Conservation (phyloP, 2,797 vertebrate genomes). For the Gadopsis marmoratus region DNA sequence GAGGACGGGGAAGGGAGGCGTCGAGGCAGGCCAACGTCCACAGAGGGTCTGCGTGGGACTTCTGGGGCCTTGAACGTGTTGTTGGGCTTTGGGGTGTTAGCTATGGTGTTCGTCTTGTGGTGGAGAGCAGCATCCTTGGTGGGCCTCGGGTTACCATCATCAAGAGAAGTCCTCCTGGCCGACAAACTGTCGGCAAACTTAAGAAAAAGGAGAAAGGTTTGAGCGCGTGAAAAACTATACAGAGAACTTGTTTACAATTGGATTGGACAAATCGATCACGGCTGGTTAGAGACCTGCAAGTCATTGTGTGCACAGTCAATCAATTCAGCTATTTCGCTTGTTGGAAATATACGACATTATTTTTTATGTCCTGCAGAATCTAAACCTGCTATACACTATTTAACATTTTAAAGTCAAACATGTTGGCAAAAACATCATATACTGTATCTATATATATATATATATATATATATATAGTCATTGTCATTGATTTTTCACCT, state of each 20-base stretch:
- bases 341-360: not conserved
- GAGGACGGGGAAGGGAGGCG: slow-evolving; percentile 9
- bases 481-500: slow-evolving; percentile 40
- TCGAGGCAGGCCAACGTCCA: slow-evolving; percentile 25
- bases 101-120: slow-evolving; percentile 72
- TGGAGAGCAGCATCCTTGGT: slow-evolving; percentile 53
- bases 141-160: slow-evolving; percentile 42
- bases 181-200: not conserved
- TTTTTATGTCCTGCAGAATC: not conserved
- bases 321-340: not conserved
- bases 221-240: not conserved
- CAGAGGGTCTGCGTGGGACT: slow-evolving; percentile 23
- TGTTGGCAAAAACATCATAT: slow-evolving; percentile 11
- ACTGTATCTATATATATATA: not conserved
- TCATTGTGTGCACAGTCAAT: not conserved
- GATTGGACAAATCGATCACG: not conserved
- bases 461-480: not conserved
- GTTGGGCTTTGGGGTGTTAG: slow-evolving; percentile 75
- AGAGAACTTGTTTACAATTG: not conserved
- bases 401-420: not conserved
- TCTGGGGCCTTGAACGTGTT: slow-evolving; percentile 51
- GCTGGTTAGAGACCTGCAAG: not conserved
- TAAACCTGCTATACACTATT: not conserved
- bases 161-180: slow-evolving; percentile 46
- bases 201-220: not conserved